Evolutionary conservation across 2,888 invertebrate species (phyloP), one percentile per base, ranked within the genome.

Genomic region (Drosophila picticornis): DNA sequence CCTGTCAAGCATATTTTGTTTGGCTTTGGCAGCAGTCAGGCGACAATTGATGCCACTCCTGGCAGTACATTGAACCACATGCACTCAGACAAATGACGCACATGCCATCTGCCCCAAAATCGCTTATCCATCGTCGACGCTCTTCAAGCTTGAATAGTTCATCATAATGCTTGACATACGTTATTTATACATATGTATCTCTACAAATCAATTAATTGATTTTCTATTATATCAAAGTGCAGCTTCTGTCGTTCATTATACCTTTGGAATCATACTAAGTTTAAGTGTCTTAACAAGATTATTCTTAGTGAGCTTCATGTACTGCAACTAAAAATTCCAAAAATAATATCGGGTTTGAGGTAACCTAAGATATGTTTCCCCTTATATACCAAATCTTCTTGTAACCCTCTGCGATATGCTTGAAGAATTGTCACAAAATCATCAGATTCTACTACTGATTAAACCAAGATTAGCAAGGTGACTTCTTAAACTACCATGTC

Each of bases 11-110:
- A 60, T 50, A 68, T 75, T 83, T 81, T 83, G 75, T 81, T 66
- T 82, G 81, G 83, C 83, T 80, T 76, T 78, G 66, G 72, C 69
- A 51, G 51, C 38, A 34, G 52, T 50, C 66, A n/a, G n/a, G 55
- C 36, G 27, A 55, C 25, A 46, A 46, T 46, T 46, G 46, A 16
- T 25, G 50, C 22, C 25, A 59, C 61, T 69, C 16, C 55, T 31
- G 38, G 50, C 63, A 65, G 80, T 66, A 66, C 81, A 80, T 68
- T 82, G 81, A 81, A 81, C 81, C 72, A 58, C 67, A 58, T 75
- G 56, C 72, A 69, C 22, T 46, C 61, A 38, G 38, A 55, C 72
- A 71, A 82, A 83, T 88, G 86, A 89, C 86, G 87, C 75, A 88
- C 66, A 75, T 59, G 67, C 66, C 63, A 68, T 58, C 51, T 63